Evolutionary conservation across 2,888 invertebrate species (phyloP).

Genomic region (Pseudanteris insignis): DNA sequence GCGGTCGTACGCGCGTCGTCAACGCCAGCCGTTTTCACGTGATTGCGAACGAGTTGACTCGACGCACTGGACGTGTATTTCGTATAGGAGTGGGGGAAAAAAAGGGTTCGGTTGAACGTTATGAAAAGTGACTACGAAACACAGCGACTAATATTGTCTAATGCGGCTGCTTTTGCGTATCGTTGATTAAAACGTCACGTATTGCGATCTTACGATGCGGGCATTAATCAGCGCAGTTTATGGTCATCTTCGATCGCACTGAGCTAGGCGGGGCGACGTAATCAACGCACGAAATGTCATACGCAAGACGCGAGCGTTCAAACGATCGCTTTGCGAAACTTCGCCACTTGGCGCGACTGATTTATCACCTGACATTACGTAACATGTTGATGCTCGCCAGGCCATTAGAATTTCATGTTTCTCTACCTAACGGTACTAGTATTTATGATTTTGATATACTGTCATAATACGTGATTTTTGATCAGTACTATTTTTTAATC

Average conservation of each 20-base stretch:
- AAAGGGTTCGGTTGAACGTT: no score
- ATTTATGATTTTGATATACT: slow-evolving; percentile 13
- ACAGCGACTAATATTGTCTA: no score
- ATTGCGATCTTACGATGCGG: neutral
- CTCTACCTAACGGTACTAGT: slow-evolving; percentile 19
- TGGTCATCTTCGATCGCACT: slow-evolving; percentile 19
- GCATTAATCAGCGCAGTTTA: slow-evolving; percentile 23
- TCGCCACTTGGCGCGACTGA: slow-evolving; percentile 32
- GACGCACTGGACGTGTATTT: no score
- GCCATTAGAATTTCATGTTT: slow-evolving; percentile 33
- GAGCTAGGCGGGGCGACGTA: slow-evolving; percentile 7
- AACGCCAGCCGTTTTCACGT: slow-evolving; percentile 13
- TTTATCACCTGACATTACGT: slow-evolving; percentile 36
- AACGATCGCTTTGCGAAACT: slow-evolving; percentile 23
- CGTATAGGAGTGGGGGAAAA: no score
- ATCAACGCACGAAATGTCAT: slow-evolving; percentile 38
- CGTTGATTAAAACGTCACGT: slow-evolving; percentile 10
- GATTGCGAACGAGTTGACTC: neutral
- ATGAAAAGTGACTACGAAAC: no score
- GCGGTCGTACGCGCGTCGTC: slow-evolving; percentile 5
- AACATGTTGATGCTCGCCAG: slow-evolving; percentile 22
- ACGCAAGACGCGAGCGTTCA: slow-evolving; percentile 21
- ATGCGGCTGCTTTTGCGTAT: neutral
- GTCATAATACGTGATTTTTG: neutral
- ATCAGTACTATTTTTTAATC: neutral